Conservation (phyloP, 2,113 vertebrate genomes). For the Platysternon megacephalum region DNA sequence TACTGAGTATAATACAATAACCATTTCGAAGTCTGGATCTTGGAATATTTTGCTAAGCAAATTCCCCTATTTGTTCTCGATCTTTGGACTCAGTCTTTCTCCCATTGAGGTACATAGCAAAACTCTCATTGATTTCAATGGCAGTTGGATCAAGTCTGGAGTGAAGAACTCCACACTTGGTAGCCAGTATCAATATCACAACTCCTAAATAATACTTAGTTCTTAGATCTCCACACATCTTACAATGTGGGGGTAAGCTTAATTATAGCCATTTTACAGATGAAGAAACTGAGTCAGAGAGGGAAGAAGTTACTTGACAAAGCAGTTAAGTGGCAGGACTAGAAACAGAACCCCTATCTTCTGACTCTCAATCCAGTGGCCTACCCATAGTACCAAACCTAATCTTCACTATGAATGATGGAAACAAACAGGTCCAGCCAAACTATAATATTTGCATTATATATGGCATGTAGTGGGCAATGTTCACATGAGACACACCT, state of each 20-base stretch:
- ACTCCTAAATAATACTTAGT: background rate
- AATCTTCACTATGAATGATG: background rate
- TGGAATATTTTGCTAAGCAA: background rate
- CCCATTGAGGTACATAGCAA: background rate
- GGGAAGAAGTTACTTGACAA: background rate
- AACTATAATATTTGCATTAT: background rate
- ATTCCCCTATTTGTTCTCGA: background rate
- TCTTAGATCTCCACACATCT: background rate
- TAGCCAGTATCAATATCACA: background rate
- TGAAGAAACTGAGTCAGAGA: background rate
- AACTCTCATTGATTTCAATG: background rate
- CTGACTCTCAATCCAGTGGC: background rate
- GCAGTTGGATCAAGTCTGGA: background rate
- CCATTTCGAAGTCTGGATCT: background rate
- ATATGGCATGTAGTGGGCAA: background rate
- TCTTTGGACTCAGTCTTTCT: background rate
- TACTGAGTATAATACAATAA: background rate
- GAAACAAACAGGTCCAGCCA: background rate
- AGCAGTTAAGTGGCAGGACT: background rate
- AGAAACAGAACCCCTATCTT: background rate
- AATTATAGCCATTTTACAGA: background rate
- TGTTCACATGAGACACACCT: background rate
- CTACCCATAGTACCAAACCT: background rate
- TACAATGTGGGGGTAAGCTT: background rate
- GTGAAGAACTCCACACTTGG: background rate